Evolutionary conservation across 2,797 vertebrate genomes (phyloP).

Genomic region (Danio kyathit): DNA sequence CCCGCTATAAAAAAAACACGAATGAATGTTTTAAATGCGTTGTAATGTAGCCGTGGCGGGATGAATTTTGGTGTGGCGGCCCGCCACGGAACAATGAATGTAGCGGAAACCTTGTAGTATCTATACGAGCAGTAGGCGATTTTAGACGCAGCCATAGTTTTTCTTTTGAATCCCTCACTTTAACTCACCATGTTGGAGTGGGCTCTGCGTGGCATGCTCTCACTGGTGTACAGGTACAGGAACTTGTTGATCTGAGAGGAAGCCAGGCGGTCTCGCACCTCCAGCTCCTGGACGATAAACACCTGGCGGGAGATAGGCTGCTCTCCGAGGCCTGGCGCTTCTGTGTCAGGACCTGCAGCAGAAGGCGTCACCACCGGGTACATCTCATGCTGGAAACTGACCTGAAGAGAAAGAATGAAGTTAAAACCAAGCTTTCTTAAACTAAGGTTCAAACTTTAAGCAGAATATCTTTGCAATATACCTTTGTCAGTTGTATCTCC

Average conservation of each 20-base stretch:
- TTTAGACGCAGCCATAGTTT: too few relatives aligned
- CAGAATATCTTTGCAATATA: conserved; percentile 77
- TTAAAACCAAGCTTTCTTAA: not conserved
- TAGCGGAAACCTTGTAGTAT: too few relatives aligned
- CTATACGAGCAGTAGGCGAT: too few relatives aligned
- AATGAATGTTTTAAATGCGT: too few relatives aligned
- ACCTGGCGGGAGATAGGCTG: conserved; percentile 89
- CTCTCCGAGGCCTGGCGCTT: conserved; percentile 75
- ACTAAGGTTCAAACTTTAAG: too few relatives aligned
- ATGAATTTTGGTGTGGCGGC: too few relatives aligned
- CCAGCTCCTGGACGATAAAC: conserved; percentile 92
- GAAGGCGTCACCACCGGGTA: conserved; percentile 65
- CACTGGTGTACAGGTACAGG: conserved; percentile 93
- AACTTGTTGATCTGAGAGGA: conserved; percentile 95
- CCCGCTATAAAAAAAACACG: too few relatives aligned
- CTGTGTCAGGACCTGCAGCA: conserved; percentile 71
- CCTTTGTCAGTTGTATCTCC: conserved; percentile 95
- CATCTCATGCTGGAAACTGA: conserved; percentile 92
- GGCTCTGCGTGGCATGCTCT: conserved; percentile 90
- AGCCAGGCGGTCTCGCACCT: conserved; percentile 89
- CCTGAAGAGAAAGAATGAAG: conserved; percentile 68
- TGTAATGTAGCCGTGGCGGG: too few relatives aligned
- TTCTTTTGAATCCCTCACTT: not conserved
- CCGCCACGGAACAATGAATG: too few relatives aligned
- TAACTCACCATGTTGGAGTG: conserved; percentile 92